Evolutionary conservation across 2,113 vertebrate species (phyloP).

Genomic region (Ia io): DNA sequence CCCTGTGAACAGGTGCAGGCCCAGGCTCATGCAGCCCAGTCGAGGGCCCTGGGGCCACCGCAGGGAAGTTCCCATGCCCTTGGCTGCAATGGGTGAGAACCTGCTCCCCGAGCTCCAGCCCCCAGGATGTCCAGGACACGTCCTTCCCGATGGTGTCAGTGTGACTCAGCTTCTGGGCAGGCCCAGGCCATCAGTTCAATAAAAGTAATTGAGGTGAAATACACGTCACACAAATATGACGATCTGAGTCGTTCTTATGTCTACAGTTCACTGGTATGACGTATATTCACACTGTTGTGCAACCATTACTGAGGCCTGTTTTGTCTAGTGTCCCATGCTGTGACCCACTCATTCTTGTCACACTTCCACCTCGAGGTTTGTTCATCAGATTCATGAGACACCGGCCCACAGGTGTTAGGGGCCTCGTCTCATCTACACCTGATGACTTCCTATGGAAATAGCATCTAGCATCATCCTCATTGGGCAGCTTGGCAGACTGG

Average conservation of each 20-base stretch:
- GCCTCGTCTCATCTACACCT: too few species aligned
- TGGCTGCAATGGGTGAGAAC: background rate
- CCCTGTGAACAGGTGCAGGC: background rate
- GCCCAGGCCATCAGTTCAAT: background rate
- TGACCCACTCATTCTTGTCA: too few species aligned
- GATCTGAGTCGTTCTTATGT: background rate
- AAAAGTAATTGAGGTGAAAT: background rate
- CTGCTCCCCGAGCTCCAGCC: background rate
- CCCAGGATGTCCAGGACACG: background rate
- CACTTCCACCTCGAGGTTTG: too few species aligned
- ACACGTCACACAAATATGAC: background rate
- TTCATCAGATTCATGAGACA: too few species aligned
- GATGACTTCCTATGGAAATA: too few species aligned
- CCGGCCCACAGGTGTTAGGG: too few species aligned
- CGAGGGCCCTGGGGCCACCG: background rate
- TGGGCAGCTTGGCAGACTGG: background rate
- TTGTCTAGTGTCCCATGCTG: too few species aligned
- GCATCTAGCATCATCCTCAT: too few species aligned
- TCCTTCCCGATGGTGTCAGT: background rate
- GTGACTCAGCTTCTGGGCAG: background rate
- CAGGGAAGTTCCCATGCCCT: background rate
- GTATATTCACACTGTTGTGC: background rate
- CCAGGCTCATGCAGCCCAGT: background rate
- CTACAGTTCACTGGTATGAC: background rate
- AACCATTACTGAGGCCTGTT: too few species aligned